phyloP scores from a whole-genome alignment of 2,888 invertebrate genomes.

The Eupithecia pulchellata region DNA sequence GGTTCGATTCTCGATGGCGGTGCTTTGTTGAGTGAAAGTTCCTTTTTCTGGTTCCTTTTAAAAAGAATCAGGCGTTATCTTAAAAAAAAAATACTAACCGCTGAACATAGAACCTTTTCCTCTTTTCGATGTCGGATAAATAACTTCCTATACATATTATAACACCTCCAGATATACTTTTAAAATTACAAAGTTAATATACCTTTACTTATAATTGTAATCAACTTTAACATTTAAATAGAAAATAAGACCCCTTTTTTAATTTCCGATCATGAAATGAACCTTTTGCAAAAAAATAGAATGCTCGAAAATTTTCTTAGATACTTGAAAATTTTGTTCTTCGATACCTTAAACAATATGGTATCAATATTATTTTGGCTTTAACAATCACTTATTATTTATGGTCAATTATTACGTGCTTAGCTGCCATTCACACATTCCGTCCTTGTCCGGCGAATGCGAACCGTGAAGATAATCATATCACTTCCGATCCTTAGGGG shows the following conservation, averaged over 20 bases:
- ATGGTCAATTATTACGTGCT: background rate
- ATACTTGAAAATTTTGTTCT: background rate
- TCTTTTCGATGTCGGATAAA: too few species aligned
- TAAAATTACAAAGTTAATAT: too few species aligned
- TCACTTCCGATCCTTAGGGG: conserved; percentile 48
- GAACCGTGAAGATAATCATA: conserved; percentile 52
- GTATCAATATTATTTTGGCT: background rate
- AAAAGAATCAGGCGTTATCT: background rate
- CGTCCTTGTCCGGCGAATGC: conserved; percentile 40
- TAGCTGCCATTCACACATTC: conserved; percentile 35
- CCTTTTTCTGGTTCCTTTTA: background rate
- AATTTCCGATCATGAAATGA: background rate
- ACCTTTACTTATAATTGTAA: too few species aligned
- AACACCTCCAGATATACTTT: too few species aligned
- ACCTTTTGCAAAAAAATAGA: background rate
- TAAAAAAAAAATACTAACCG: too few species aligned
- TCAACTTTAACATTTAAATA: background rate
- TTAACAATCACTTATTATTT: background rate
- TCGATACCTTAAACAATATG: background rate
- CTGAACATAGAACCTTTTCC: too few species aligned
- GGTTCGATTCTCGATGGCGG: conserved; percentile 27
- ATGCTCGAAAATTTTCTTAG: background rate
- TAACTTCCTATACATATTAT: too few species aligned
- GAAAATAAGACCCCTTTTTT: background rate
- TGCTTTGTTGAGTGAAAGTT: background rate